These are phyloP conservation scores for Auanema sp. DNA, from an alignment of 2,888 invertebrate species.

Conservation along the genomic window DNA sequence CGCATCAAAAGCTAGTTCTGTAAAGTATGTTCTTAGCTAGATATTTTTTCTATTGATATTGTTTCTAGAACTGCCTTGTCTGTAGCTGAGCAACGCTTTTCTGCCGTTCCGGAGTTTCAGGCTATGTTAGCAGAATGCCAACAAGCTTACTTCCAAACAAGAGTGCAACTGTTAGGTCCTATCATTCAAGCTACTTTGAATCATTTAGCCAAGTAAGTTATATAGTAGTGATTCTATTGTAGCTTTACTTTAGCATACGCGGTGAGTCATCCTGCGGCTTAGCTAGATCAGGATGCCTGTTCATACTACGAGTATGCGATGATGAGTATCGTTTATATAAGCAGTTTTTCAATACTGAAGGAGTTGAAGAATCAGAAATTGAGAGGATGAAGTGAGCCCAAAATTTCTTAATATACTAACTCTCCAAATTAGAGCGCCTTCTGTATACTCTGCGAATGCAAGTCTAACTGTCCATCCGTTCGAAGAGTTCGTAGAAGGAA, in stretches of 20 bases:
- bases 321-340: conserved; percentile 89
- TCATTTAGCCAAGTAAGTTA: conserved; percentile 35
- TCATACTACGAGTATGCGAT: conserved; percentile 87
- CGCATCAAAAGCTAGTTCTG: conserved; percentile 54
- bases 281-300: conserved; percentile 81
- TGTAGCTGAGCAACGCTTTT: conserved; percentile 56
- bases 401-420: background rate
- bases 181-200: conserved; percentile 54
- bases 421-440: background rate
- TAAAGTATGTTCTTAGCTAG: conserved; percentile 39
- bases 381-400: background rate
- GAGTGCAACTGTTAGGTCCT: conserved; percentile 54
- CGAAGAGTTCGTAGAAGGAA: conserved; percentile 52
- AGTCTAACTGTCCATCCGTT: conserved; percentile 37
- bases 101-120: conserved; percentile 54
- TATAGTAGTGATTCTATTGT: too few species aligned
- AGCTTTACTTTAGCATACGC: conserved; percentile 31
- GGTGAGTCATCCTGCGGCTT: conserved; percentile 56
- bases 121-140: conserved; percentile 60
- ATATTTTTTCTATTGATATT: conserved; percentile 7
- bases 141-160: conserved; percentile 55
- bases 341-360: conserved; percentile 79
- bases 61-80: conserved; percentile 50
- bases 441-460: background rate
- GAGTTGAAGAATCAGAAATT: background rate